Conservation (phyloP, 1,140 invertebrate species). For the Pseudomyrmex gracilis region DNA sequence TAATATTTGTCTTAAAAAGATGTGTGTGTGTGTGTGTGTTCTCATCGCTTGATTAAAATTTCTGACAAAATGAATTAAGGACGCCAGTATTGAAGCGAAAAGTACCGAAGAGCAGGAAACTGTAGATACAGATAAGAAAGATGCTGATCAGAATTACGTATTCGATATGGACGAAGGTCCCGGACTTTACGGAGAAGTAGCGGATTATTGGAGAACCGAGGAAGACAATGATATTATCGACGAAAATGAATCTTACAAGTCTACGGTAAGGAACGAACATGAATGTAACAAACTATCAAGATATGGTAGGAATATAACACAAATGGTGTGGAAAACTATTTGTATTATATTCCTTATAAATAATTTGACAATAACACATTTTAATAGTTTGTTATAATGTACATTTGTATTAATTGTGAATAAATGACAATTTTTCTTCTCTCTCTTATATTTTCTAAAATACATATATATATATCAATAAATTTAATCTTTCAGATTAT, state of each 20-base stretch:
- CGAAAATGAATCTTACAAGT: conserved; percentile 45
- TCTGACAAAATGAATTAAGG: conserved; percentile 15
- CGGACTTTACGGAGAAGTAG: conserved; percentile 78
- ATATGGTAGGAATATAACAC: too few relatives aligned
- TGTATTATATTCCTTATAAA: too few relatives aligned
- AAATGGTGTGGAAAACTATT: too few relatives aligned
- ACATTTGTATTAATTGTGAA: too few relatives aligned
- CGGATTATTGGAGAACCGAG: conserved; percentile 74
- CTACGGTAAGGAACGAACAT: conserved; percentile 46
- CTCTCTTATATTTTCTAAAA: too few relatives aligned
- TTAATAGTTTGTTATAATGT: too few relatives aligned
- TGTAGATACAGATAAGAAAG: not conserved
- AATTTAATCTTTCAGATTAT: conserved; percentile 34
- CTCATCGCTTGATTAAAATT: not conserved
- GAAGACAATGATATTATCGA: conserved; percentile 52
- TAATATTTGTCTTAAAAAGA: not conserved
- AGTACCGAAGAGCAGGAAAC: not conserved
- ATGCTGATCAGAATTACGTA: conserved; percentile 13
- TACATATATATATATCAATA: too few relatives aligned
- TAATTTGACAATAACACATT: too few relatives aligned
- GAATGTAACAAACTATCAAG: not conserved
- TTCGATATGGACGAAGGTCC: conserved; percentile 76
- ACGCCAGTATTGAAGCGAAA: not conserved
- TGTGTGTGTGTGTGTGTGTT: not conserved
- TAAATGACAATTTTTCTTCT: too few relatives aligned